phyloP scores from a whole-genome alignment of 2,797 vertebrate species.

The Arnoldichthys spilopterus region DNA sequence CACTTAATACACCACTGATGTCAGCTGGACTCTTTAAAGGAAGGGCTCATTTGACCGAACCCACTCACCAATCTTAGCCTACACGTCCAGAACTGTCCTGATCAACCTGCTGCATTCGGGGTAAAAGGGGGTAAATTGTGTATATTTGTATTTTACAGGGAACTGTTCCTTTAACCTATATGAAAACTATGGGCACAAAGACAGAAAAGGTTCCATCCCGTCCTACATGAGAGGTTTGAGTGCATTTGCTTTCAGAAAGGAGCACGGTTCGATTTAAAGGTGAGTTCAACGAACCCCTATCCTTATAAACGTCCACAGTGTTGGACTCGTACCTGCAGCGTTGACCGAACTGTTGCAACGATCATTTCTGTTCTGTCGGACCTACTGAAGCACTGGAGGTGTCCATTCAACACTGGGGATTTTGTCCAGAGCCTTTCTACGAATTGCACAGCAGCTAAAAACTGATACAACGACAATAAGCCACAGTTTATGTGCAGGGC shows the following conservation, averaged over 20 bases:
- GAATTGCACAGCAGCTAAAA: background rate
- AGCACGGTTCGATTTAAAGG: too few relatives aligned
- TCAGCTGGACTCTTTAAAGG: background rate
- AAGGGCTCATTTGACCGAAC: too few relatives aligned
- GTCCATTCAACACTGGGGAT: background rate
- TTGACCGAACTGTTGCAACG: background rate
- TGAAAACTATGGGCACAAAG: background rate
- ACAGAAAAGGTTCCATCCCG: background rate
- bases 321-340: background rate
- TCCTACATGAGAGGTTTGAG: too few relatives aligned
- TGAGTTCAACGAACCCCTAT: too few relatives aligned
- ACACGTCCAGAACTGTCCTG: too few relatives aligned
- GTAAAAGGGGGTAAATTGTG: too few relatives aligned
- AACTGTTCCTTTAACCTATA: background rate
- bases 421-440: background rate
- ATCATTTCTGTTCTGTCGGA: background rate
- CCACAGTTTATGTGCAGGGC: too few relatives aligned
- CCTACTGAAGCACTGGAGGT: background rate
- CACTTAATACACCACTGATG: background rate
- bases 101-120: too few relatives aligned
- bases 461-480: too few relatives aligned
- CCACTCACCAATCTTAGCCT: too few relatives aligned
- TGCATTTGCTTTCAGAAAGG: too few relatives aligned
- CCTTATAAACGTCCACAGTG: too few relatives aligned
- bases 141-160: background rate